Evolutionary conservation across 2,113 vertebrate species (phyloP).

Genomic region (Piprites chloris): DNA sequence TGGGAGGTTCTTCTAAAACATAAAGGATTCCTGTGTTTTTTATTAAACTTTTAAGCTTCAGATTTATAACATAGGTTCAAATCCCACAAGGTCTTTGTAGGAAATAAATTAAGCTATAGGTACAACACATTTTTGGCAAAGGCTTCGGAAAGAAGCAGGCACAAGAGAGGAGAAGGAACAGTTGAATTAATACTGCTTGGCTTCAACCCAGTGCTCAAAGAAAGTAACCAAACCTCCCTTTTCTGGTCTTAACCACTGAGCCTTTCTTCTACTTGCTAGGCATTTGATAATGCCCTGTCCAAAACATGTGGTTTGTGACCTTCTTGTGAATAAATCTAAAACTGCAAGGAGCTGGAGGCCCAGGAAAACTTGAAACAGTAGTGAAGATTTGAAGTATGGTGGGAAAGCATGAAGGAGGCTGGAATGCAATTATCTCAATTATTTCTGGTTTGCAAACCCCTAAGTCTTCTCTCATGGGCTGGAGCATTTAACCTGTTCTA

Average conservation of each 20-base stretch:
- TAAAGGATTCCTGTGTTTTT: not conserved
- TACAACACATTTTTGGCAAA: slow-evolving; percentile 54
- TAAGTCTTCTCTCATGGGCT: not conserved
- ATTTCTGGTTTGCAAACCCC: not conserved
- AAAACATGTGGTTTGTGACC: slow-evolving; percentile 16
- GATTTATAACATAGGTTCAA: slow-evolving; percentile 25
- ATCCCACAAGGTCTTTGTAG: slow-evolving; percentile 1
- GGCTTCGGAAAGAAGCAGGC: slow-evolving; percentile 41
- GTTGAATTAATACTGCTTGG: slow-evolving; percentile 21
- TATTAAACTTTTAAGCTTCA: slow-evolving; percentile 40
- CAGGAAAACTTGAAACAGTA: not conserved
- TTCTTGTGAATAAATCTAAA: not conserved
- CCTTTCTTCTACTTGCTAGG: not conserved
- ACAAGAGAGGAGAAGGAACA: slow-evolving; percentile 22
- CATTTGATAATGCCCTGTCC: not conserved
- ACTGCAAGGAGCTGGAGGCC: not conserved
- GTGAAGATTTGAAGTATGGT: not conserved
- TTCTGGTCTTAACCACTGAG: slow-evolving; percentile 11
- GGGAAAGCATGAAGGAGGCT: not conserved
- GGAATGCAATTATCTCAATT: slow-evolving; percentile 8
- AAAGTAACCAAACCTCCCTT: slow-evolving; percentile 35
- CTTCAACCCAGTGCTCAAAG: not conserved
- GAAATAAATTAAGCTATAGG: slow-evolving; percentile 61
- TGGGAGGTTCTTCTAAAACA: not conserved
- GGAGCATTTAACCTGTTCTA: not conserved